These are phyloP conservation scores for Tenualosa ilisha DNA, from an alignment of 2,797 vertebrate genomes.

Conservation along the genomic window DNA sequence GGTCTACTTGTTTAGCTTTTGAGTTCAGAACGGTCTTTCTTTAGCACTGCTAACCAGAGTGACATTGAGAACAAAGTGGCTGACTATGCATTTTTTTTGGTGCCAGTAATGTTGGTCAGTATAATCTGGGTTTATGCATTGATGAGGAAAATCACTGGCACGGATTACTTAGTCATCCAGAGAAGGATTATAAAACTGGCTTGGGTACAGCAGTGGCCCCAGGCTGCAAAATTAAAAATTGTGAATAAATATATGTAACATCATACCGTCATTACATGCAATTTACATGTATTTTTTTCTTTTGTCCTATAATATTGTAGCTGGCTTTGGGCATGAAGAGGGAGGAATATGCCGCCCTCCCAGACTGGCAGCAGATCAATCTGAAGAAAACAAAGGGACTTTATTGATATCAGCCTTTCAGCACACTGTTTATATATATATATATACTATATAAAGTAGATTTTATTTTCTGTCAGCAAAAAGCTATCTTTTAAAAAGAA, in stretches of 20 bases:
- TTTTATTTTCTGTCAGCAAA: slow-evolving; percentile 29
- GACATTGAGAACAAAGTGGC: neutral
- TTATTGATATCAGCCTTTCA: slow-evolving; percentile 56
- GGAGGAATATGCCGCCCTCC: slow-evolving; percentile 70
- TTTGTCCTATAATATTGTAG: slow-evolving; percentile 64
- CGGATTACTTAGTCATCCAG: neutral
- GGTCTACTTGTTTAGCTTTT: too few species aligned
- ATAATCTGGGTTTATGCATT: neutral
- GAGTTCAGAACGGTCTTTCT: too few species aligned
- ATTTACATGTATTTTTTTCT: neutral
- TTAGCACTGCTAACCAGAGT: too few species aligned
- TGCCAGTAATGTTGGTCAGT: neutral
- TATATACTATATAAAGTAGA: slow-evolving; percentile 12
- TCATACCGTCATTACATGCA: neutral
- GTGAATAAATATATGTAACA: neutral
- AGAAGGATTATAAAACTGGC: neutral
- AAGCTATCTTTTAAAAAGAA: slow-evolving; percentile 23
- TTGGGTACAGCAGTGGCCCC: neutral
- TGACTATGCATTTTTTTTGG: neutral
- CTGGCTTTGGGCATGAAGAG: slow-evolving; percentile 73
- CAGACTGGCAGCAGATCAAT: slow-evolving; percentile 70
- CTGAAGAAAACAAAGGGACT: slow-evolving; percentile 78
- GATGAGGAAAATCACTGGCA: neutral
- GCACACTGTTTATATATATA: slow-evolving; percentile 33
- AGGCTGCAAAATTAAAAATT: neutral